Conservation (phyloP, 2,888 invertebrate genomes). For the Rosalia funebris region DNA sequence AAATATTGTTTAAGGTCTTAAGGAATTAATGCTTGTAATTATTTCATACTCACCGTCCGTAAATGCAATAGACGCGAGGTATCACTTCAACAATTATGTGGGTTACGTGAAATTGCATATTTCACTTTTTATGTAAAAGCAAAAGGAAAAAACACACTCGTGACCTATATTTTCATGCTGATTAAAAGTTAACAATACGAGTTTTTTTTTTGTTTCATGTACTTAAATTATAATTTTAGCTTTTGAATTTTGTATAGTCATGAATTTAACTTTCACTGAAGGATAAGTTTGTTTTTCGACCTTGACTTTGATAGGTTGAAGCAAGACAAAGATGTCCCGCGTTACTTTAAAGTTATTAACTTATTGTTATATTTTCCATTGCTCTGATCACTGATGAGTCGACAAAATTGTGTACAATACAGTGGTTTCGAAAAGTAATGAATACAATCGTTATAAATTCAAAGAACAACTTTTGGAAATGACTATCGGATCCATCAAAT, state of each 20-base stretch:
- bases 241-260: no score
- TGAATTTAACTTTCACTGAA: neutral
- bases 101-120: slow-evolving; percentile 15
- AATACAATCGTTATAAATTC: no score
- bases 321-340: no score
- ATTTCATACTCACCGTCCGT: neutral
- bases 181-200: neutral
- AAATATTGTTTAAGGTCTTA: slow-evolving; percentile 17
- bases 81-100: slow-evolving; percentile 14
- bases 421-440: no score
- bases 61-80: slow-evolving; percentile 7
- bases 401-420: no score
- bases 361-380: neutral
- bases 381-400: neutral
- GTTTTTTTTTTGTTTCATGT: no score
- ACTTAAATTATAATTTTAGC: no score
- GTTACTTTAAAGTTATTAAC: neutral
- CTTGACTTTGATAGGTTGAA: neutral
- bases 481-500: no score
- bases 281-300: neutral
- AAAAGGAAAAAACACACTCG: neutral
- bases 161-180: neutral
- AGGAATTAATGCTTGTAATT: neutral
- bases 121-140: slow-evolving; percentile 4
- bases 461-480: no score